Conservation (phyloP, 2,888 invertebrate species). For the Iphiclides podalirius region DNA sequence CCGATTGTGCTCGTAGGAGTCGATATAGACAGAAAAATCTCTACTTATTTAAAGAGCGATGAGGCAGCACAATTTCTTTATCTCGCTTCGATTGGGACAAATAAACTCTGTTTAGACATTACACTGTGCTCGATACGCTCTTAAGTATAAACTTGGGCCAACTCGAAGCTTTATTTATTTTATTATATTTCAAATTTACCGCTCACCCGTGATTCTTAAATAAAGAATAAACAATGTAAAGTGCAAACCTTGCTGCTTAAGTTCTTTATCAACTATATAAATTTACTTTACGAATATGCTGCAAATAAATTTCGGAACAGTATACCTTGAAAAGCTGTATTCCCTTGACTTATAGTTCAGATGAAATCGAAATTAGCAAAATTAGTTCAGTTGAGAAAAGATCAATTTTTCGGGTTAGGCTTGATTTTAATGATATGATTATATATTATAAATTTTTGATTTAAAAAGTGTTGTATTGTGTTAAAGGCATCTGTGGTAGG, state of each 20-base stretch:
- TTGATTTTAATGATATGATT: no score
- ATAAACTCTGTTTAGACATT: slow-evolving; percentile 40
- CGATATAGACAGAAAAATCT: slow-evolving; percentile 50
- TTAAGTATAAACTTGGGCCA: slow-evolving; percentile 42
- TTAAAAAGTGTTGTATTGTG: no score
- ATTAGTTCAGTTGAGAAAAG: background rate
- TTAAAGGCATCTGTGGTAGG: no score
- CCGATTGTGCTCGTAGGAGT: slow-evolving; percentile 47
- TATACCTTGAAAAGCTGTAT: no score
- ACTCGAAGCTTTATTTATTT: slow-evolving; percentile 45
- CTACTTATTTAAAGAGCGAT: slow-evolving; percentile 57
- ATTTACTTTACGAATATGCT: background rate
- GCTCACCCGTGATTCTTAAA: slow-evolving; percentile 34
- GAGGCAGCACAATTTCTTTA: slow-evolving; percentile 57
- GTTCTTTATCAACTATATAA: slow-evolving; percentile 1
- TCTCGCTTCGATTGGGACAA: slow-evolving; percentile 50
- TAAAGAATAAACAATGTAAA: slow-evolving; percentile 1
- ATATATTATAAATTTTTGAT: no score
- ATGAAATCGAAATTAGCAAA: background rate
- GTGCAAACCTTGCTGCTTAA: background rate
- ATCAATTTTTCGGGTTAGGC: no score
- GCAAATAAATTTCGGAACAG: background rate
- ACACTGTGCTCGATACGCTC: slow-evolving; percentile 41
- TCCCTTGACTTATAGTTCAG: no score
- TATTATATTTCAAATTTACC: slow-evolving; percentile 48